phyloP scores from a whole-genome alignment of 2,113 vertebrate genomes.

The Pantherophis guttatus region DNA sequence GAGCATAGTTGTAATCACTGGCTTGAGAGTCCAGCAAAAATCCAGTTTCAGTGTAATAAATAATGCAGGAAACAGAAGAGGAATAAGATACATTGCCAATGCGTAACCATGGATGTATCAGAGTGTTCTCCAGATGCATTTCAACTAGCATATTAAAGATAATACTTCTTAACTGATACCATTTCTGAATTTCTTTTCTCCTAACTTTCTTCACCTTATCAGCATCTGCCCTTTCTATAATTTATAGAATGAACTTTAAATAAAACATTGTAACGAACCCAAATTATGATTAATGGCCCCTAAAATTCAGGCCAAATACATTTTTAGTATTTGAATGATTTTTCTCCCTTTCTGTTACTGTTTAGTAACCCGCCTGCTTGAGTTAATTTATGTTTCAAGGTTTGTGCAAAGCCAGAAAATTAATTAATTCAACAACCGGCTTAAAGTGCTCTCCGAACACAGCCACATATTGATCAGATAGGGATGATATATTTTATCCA shows the following conservation, averaged over 20 bases:
- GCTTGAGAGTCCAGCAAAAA: neutral
- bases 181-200: neutral
- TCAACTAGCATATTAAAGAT: neutral
- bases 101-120: neutral
- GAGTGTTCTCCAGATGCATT: neutral
- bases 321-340: neutral
- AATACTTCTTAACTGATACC: neutral
- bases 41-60: neutral
- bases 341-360: neutral
- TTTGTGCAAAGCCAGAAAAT: neutral
- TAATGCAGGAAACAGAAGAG: neutral
- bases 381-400: neutral
- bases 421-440: neutral
- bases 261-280: neutral
- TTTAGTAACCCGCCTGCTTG: neutral
- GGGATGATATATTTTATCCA: neutral
- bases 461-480: neutral
- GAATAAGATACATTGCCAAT: neutral
- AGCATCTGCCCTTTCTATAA: neutral
- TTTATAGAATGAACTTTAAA: slow-evolving; percentile 24
- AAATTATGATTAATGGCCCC: slow-evolving; percentile 15
- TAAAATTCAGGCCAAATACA: slow-evolving; percentile 4
- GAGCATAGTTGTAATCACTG: neutral
- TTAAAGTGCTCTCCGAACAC: neutral
- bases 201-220: neutral